A percentile compares a stretch with the other conserved stretches of the same genome.
phyloP scores from a whole-genome alignment of 1,140 invertebrate species.

The Drosophila sechellia region DNA sequence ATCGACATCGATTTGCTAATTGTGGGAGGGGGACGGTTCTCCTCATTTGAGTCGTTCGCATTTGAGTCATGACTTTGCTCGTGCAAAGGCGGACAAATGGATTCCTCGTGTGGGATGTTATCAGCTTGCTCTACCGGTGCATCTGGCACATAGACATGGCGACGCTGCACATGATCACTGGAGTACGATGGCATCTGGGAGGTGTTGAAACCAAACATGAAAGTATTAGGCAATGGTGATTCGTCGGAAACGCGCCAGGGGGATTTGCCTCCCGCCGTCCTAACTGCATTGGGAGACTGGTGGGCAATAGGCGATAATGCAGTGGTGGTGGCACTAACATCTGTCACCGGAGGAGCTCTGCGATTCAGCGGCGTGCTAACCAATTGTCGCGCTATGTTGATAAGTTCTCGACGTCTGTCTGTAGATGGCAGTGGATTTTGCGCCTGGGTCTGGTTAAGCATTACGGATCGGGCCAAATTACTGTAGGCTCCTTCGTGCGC shows the following conservation, averaged over 20 bases:
- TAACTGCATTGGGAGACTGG: background rate
- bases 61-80: constrained; percentile 2
- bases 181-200: constrained; percentile 76
- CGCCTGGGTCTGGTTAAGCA: constrained; percentile 59
- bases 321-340: background rate
- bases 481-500: constrained; percentile 56
- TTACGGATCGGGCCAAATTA: constrained; percentile 60
- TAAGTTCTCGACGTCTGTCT: constrained; percentile 41
- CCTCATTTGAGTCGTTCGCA: constrained; percentile 69
- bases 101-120: constrained; percentile 1
- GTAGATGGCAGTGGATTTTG: constrained; percentile 8
- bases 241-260: constrained; percentile 74
- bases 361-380: constrained; percentile 65
- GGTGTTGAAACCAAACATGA: constrained; percentile 65
- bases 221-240: constrained; percentile 58
- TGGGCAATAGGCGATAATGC: constrained; percentile 56
- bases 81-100: background rate
- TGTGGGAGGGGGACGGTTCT: constrained; percentile 59
- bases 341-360: constrained; percentile 2
- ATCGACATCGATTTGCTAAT: background rate
- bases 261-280: constrained; percentile 27
- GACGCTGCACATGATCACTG: constrained; percentile 59
- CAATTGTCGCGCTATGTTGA: constrained; percentile 60
- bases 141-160: constrained; percentile 62
- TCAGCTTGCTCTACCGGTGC: background rate